phyloP scores from a whole-genome alignment of 2,888 invertebrate genomes.

The Tiliacea citrago region DNA sequence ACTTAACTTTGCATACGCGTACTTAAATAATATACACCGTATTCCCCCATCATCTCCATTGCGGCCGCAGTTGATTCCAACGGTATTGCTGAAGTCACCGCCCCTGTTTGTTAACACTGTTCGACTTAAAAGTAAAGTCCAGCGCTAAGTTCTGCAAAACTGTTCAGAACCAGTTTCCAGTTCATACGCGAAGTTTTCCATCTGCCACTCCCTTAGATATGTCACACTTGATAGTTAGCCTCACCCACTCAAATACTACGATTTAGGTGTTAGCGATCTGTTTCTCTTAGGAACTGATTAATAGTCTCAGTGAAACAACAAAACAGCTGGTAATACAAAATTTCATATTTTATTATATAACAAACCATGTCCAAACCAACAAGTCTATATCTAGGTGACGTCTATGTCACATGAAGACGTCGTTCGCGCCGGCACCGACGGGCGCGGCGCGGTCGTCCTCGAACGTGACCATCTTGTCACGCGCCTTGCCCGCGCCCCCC shows the following conservation, averaged over 20 bases:
- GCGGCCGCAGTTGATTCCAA: background rate
- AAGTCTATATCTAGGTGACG: conserved; percentile 69
- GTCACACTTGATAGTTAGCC: conserved; percentile 15
- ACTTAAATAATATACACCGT: background rate
- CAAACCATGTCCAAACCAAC: conserved; percentile 79
- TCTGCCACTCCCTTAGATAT: conserved; percentile 46
- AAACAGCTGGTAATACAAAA: conserved; percentile 65
- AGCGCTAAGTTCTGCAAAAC: background rate
- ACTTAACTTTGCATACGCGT: background rate
- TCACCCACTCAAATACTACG: background rate
- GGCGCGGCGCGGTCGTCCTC: conserved; percentile 61
- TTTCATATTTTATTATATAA: conserved; percentile 79
- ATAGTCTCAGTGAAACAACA: conserved; percentile 29
- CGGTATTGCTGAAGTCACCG: background rate
- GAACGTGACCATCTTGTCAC: conserved; percentile 78
- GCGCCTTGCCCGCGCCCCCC: conserved; percentile 80
- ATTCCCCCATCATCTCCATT: background rate
- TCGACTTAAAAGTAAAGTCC: background rate
- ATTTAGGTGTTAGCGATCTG: background rate
- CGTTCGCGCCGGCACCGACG: conserved; percentile 88
- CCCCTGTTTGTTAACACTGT: background rate
- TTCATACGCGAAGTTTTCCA: conserved; percentile 69
- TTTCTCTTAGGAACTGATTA: background rate
- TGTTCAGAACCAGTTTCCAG: conserved; percentile 40
- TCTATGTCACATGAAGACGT: conserved; percentile 95